Percentiles rank a stretch among this genome's conserved stretches.
Conservation (phyloP, 2,797 vertebrate genomes). For the Sebastes oblongus region DNA sequence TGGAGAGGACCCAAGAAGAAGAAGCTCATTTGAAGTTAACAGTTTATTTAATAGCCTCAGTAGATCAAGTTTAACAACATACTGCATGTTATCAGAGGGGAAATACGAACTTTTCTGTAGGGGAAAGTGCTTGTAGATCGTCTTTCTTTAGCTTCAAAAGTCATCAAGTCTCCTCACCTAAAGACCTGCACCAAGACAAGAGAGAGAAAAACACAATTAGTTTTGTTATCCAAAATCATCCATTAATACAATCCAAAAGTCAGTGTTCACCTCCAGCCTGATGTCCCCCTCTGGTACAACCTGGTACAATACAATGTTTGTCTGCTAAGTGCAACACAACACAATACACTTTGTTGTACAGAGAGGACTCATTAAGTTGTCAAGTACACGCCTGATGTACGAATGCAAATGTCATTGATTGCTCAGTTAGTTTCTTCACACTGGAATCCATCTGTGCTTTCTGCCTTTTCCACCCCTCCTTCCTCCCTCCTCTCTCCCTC, state of each 20-base stretch:
- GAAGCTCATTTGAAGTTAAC: not conserved
- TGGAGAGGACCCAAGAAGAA: conserved; percentile 26
- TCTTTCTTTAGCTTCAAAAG: conserved; percentile 39
- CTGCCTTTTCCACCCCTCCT: conserved; percentile 53
- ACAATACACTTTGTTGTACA: not conserved
- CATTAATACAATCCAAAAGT: not conserved
- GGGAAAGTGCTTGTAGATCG: conserved; percentile 44
- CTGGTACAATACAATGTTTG: not conserved
- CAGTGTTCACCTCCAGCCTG: not conserved
- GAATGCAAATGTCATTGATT: conserved; percentile 60
- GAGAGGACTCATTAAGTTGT: conserved; percentile 6
- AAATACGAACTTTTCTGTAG: conserved; percentile 46
- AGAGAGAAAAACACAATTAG: conserved; percentile 26
- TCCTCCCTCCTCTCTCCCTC: conserved; percentile 6
- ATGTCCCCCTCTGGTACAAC: not conserved
- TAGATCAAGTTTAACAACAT: not conserved
- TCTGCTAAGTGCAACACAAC: not conserved
- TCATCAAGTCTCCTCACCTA: conserved; percentile 41
- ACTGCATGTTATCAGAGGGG: not conserved
- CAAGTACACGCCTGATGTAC: conserved; percentile 29
- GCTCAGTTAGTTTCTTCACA: conserved; percentile 64
- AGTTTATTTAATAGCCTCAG: not conserved
- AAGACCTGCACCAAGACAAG: conserved; percentile 49
- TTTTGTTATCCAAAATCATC: not conserved
- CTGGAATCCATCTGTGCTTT: conserved; percentile 65